These are phyloP conservation scores for Mactromeris polynyma DNA, from an alignment of 2,888 invertebrate genomes.

Conservation along the genomic window DNA sequence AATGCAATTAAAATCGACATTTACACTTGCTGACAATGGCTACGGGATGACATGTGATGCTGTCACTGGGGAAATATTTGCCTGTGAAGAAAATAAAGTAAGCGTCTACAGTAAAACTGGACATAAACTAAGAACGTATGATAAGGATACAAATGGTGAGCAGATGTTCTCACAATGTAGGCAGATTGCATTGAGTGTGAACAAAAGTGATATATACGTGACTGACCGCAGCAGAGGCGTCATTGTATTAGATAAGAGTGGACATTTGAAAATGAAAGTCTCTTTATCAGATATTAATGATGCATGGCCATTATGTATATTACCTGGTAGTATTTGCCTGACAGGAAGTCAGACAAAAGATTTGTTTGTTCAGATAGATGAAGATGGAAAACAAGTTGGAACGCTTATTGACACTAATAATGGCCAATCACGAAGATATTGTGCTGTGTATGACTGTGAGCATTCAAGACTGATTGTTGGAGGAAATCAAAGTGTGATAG, in stretches of 20 bases:
- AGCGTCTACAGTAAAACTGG: conserved; percentile 21
- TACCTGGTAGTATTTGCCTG: conserved; percentile 15
- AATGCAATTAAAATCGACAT: not conserved
- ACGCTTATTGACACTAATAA: too few species aligned
- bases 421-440: too few species aligned
- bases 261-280: not conserved
- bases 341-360: not conserved
- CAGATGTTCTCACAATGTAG: not conserved
- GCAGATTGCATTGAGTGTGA: not conserved
- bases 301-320: not conserved
- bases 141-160: not conserved
- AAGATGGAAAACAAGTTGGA: too few species aligned
- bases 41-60: conserved; percentile 20
- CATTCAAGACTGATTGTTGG: too few species aligned
- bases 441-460: too few species aligned
- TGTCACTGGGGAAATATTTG: not conserved
- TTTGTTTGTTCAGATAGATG: too few species aligned
- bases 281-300: not conserved
- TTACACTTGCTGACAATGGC: not conserved
- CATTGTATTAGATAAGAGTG: not conserved
- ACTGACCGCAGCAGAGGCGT: not conserved
- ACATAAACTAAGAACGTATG: not conserved
- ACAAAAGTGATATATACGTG: not conserved
- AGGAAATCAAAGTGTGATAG: too few species aligned
- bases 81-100: not conserved